Percentiles rank a stretch among this genome's conserved stretches.
Conservation (phyloP, 2,888 invertebrate genomes). For the Caenorhabditis sp. region DNA sequence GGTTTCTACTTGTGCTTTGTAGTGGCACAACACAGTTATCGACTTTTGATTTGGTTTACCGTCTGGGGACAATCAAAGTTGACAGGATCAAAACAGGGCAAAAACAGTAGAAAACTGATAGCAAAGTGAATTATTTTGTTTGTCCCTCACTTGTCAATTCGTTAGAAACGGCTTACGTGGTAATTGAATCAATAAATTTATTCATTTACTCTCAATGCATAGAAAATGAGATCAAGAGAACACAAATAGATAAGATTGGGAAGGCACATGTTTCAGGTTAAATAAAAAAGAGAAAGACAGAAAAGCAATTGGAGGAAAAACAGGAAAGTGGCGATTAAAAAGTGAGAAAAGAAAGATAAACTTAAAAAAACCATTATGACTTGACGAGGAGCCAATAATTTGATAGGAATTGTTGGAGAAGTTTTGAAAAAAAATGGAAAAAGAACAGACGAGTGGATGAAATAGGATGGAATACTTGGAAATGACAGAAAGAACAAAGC, state of each 20-base stretch:
- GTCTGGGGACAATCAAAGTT: neutral
- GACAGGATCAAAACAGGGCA: neutral
- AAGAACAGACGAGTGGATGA: conserved; percentile 6
- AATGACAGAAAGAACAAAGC: neutral
- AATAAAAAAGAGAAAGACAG: too few relatives aligned
- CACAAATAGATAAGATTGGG: conserved; percentile 40
- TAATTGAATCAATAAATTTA: conserved; percentile 48
- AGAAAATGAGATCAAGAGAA: conserved; percentile 23
- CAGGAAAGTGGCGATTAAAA: neutral
- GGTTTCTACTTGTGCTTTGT: conserved; percentile 24
- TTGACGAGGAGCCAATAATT: neutral
- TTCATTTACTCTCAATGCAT: conserved; percentile 24
- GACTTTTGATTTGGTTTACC: neutral
- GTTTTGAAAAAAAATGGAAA: neutral
- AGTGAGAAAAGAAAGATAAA: conserved; percentile 5
- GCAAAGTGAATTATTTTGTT: too few relatives aligned
- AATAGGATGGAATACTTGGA: neutral
- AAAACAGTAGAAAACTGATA: too few relatives aligned
- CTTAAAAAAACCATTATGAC: neutral
- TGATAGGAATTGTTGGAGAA: too few relatives aligned
- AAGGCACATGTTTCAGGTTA: conserved; percentile 3
- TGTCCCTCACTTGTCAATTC: too few relatives aligned
- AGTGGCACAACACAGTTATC: neutral
- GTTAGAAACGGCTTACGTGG: too few relatives aligned
- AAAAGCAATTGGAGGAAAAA: conserved; percentile 25